Evolutionary conservation across 2,113 vertebrate genomes (phyloP), one percentile per base, ranked within the genome.

Genomic region (Sander vitreus): DNA sequence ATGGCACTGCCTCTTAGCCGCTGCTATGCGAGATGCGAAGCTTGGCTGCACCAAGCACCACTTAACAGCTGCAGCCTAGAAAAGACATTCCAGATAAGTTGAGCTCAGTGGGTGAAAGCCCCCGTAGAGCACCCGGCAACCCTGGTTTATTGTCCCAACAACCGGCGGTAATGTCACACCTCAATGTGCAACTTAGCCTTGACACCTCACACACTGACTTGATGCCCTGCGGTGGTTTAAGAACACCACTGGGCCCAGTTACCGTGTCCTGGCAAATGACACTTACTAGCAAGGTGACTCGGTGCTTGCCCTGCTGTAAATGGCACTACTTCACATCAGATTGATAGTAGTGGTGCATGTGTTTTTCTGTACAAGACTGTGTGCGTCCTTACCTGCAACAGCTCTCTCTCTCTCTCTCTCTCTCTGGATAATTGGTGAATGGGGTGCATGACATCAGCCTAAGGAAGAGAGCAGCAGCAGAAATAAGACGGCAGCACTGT

Each of bases 221-320:
- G 57, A 54, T 81, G 88, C 89, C 89, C 85, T 36, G 68, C 54
- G 53, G 82, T 60, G 82, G 85, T 74, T 84, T 62, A 39, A 30
- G 62, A 78, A 70, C 85, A 82, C 87, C 83, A 70, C 72, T 25
- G 73, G 73, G 85, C 71, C 73, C 67, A 81, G 86, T 88, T 88
- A 86, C 62, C 25, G 57, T 71, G 87, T 88, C 85, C 86, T 39
- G 73, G 80, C 10, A 54, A 85, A 83, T 88, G 83, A 78, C 67
- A 68, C 77, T 89, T 75, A 60, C 66, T 18, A 43, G 77, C 81
- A 89, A 91, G 91, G 88, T 90, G 89, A 92, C 89, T 87, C 66
- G 9, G 70, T 25, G 69, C 71, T 74, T 43, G 58, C 47, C 80
- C 84, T 59, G 33, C 73, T 78, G 80, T 66, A 82, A 80, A 83